A percentile compares a stretch with the other conserved stretches of the same genome.
These are phyloP conservation scores for Mus musculus DNA, from an alignment of 2,113 vertebrate genomes.

Conservation along the genomic window DNA sequence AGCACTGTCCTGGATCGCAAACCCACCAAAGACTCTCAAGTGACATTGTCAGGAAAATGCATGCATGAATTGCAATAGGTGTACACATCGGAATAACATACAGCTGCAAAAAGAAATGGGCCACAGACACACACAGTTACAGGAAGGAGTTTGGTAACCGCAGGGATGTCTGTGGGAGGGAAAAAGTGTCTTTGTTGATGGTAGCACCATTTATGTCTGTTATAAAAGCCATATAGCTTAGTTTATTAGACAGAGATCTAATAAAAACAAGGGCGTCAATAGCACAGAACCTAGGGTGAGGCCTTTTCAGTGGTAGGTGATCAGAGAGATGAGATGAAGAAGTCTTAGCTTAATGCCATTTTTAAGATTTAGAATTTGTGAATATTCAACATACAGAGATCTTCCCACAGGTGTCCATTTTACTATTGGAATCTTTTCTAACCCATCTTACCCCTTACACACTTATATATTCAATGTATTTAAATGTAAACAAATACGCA, in stretches of 20 bases:
- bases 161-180: background rate
- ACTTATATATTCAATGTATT: background rate
- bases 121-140: background rate
- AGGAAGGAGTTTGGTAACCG: background rate
- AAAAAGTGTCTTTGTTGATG: background rate
- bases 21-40: background rate
- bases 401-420: background rate
- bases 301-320: too few species aligned
- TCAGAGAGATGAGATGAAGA: background rate
- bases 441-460: background rate
- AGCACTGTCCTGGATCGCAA: background rate
- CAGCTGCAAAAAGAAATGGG: background rate
- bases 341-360: background rate
- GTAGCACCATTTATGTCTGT: background rate
- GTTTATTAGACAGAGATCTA: background rate
- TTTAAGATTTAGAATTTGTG: slow-evolving; percentile 1
- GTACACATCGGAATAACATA: background rate
- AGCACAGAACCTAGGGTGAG: background rate
- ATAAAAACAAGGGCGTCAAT: background rate
- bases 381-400: background rate
- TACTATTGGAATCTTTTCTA: background rate
- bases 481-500: background rate
- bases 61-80: background rate
- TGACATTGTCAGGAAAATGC: background rate
- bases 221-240: slow-evolving; percentile 22